Evolutionary conservation across 2,113 vertebrate genomes (phyloP).

Genomic region (Hemiprocne comata): DNA sequence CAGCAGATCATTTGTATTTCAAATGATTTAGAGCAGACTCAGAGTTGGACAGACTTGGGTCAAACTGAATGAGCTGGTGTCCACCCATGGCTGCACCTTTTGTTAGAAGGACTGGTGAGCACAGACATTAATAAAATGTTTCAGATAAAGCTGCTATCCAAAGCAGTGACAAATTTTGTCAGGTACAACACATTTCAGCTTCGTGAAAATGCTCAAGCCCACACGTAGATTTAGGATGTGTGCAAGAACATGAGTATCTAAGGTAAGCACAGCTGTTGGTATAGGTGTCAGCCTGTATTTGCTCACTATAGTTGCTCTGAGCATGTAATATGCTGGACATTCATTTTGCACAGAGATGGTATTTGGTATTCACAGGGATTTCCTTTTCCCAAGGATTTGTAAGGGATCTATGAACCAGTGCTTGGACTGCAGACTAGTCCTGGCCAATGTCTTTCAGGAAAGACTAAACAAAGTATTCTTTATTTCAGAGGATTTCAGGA

Average conservation of each 20-base stretch:
- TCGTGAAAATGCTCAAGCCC: not conserved
- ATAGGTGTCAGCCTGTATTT: not conserved
- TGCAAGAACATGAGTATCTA: not conserved
- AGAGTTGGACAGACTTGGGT: not conserved
- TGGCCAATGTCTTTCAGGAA: not conserved
- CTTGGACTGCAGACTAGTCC: not conserved
- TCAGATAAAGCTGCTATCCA: not conserved
- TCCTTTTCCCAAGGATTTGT: not conserved
- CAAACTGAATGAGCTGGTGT: slow-evolving; percentile 8
- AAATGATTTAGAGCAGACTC: slow-evolving; percentile 28
- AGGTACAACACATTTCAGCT: not conserved
- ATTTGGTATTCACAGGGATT: not conserved
- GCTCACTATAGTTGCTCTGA: not conserved
- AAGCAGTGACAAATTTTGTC: not conserved
- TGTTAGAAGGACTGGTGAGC: not conserved
- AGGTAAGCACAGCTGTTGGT: not conserved
- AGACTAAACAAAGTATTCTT: not conserved
- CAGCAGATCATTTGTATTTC: slow-evolving; percentile 19
- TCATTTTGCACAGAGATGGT: not conserved
- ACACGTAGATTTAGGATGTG: not conserved
- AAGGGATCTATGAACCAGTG: not conserved
- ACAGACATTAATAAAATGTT: not conserved
- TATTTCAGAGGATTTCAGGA: not conserved
- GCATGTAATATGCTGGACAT: not conserved
- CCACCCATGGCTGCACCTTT: slow-evolving; percentile 46